Percentiles rank a stretch among this genome's conserved stretches.
Conservation (phyloP, 2,888 invertebrate species). For the Amblyjoppa fuscipennis region DNA sequence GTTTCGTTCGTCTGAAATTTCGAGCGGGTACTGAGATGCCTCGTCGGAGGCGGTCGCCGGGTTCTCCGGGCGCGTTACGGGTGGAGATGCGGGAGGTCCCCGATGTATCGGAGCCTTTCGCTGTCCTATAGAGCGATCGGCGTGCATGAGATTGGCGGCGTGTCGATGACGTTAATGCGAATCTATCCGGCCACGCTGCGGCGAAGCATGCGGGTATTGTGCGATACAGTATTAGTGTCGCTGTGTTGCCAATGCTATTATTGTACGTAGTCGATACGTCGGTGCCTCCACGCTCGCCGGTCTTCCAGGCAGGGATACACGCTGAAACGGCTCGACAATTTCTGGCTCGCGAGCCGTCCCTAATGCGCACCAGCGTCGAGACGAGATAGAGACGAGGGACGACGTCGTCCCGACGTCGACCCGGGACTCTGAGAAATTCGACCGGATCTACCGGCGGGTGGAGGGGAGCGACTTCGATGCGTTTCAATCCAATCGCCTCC, state of each 20-base stretch:
- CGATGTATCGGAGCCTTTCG: slow-evolving; percentile 8
- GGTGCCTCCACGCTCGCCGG: not conserved
- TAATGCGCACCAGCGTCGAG: slow-evolving; percentile 46
- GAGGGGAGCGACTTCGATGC: not conserved
- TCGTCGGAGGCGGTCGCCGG: not conserved
- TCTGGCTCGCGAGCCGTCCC: slow-evolving; percentile 41
- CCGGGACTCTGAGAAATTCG: slow-evolving; percentile 14
- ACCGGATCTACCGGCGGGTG: slow-evolving; percentile 14
- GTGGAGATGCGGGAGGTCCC: slow-evolving; percentile 7
- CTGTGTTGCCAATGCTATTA: slow-evolving; percentile 19
- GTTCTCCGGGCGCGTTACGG: not conserved
- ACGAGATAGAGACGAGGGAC: slow-evolving; percentile 8
- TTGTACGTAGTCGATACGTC: slow-evolving; percentile 1
- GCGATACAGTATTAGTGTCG: slow-evolving; percentile 7
- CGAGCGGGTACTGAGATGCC: not conserved
- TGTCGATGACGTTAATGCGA: slow-evolving; percentile 61
- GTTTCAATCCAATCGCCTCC: slow-evolving; percentile 8
- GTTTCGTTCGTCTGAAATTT: slow-evolving; percentile 23
- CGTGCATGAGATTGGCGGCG: slow-evolving; percentile 53
- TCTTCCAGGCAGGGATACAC: slow-evolving; percentile 32
- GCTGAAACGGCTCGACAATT: slow-evolving; percentile 48
- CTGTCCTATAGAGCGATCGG: slow-evolving; percentile 10
- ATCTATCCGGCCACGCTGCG: slow-evolving; percentile 47
- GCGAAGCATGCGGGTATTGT: slow-evolving; percentile 60
- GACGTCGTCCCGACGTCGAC: slow-evolving; percentile 14